These are phyloP conservation scores for Trachemys scripta DNA, from an alignment of 2,113 vertebrate genomes.

Conservation along the genomic window DNA sequence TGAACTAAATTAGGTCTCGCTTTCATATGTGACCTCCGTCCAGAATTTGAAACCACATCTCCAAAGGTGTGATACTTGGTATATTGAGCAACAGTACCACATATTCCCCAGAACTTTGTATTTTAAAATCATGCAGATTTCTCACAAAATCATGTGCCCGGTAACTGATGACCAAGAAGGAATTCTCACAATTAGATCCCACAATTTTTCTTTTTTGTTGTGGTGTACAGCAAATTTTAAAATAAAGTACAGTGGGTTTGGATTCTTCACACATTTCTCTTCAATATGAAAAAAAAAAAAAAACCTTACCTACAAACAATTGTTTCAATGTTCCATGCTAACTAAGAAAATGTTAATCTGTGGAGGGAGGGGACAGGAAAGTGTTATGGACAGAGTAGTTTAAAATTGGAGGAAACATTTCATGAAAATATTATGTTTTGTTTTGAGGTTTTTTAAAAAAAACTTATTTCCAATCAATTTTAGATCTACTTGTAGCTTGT, in stretches of 20 bases:
- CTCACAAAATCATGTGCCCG: accelerated
- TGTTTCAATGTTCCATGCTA: not conserved
- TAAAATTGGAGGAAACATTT: not conserved
- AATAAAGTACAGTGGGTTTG: not conserved
- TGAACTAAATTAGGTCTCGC: not conserved
- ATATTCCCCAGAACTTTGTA: not conserved
- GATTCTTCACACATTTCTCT: not conserved
- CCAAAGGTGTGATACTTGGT: not conserved
- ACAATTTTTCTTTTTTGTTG: not conserved
- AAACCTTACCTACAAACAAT: not conserved
- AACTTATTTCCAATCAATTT: not conserved
- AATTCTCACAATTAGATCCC: not conserved
- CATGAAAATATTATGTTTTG: conserved; percentile 3
- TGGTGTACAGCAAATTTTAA: not conserved
- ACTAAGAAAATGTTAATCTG: not conserved
- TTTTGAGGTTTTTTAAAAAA: not conserved
- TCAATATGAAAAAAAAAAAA: not conserved
- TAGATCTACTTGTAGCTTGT: not conserved
- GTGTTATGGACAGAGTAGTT: not conserved
- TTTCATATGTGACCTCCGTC: not conserved
- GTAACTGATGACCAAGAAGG: not conserved
- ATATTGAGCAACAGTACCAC: not conserved
- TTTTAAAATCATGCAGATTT: not conserved
- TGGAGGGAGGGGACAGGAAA: not conserved
- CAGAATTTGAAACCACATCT: not conserved